A percentile compares a stretch with the other conserved stretches of the same genome.
Evolutionary conservation across 2,888 invertebrate species (phyloP).

Genomic region (Callyntrura guangdongensis): DNA sequence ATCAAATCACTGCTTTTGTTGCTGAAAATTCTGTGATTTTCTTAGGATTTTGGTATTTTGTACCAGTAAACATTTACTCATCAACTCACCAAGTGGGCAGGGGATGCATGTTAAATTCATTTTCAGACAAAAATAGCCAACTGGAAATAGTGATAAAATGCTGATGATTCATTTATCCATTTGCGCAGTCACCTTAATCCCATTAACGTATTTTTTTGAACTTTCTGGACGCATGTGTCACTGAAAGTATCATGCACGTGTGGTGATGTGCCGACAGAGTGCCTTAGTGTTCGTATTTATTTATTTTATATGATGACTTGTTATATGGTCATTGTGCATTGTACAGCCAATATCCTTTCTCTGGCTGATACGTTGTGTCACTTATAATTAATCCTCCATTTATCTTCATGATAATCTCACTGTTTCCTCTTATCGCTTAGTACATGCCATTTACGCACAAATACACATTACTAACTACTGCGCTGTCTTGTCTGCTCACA

Average conservation of each 20-base stretch:
- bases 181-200: neutral
- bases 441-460: neutral
- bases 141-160: neutral
- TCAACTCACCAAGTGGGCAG: too few relatives aligned
- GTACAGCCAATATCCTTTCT: neutral
- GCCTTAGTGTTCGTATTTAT: neutral
- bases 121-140: neutral
- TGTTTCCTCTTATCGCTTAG: neutral
- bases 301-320: neutral
- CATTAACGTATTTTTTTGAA: neutral
- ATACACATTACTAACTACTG: neutral
- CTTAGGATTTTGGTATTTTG: too few relatives aligned
- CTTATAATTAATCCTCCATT: slow-evolving; percentile 72
- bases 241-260: neutral
- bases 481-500: slow-evolving; percentile 11
- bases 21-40: too few relatives aligned
- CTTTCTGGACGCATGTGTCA: neutral
- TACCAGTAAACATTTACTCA: too few relatives aligned
- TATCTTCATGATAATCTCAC: slow-evolving; percentile 74
- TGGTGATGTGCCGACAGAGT: neutral
- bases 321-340: neutral
- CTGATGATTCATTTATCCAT: neutral
- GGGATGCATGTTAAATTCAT: neutral
- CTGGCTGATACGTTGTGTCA: slow-evolving; percentile 21
- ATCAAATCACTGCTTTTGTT: too few relatives aligned